A percentile compares a stretch with the other conserved stretches of the same genome.
phyloP scores from a whole-genome alignment of 2,113 vertebrate genomes.

The Lontra canadensis region DNA sequence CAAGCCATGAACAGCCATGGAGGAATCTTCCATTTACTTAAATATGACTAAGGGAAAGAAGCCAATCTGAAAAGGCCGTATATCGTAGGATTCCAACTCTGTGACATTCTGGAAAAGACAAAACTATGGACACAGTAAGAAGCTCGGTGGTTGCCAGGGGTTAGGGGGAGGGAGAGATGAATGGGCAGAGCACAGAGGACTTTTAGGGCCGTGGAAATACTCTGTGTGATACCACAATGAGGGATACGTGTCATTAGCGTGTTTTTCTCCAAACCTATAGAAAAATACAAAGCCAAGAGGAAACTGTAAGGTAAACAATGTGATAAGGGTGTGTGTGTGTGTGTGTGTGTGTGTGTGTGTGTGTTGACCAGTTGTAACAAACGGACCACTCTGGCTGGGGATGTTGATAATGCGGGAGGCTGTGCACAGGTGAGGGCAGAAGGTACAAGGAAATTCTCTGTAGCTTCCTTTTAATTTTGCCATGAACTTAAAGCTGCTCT shows the following conservation, averaged over 20 bases:
- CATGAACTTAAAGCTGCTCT: not conserved
- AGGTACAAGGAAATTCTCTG: not conserved
- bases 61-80: not conserved
- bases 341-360: too few relatives aligned
- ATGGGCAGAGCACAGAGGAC: not conserved
- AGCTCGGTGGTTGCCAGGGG: not conserved
- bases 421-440: accelerated
- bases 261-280: not conserved
- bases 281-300: not conserved
- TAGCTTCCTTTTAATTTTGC: not conserved
- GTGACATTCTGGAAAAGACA: not conserved
- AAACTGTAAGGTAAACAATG: not conserved
- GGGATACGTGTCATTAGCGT: not conserved
- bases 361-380: not conserved
- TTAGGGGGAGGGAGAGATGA: not conserved
- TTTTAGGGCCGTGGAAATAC: not conserved
- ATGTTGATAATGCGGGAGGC: not conserved
- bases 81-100: not conserved
- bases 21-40: not conserved
- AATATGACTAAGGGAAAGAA: not conserved
- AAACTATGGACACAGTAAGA: not conserved
- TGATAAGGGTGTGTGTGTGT: not conserved
- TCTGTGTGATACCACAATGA: not conserved
- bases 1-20: not conserved
- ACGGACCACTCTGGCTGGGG: not conserved